These are phyloP conservation scores for Drosophila meridiana DNA, from an alignment of 2,888 invertebrate species.

Conservation along the genomic window DNA sequence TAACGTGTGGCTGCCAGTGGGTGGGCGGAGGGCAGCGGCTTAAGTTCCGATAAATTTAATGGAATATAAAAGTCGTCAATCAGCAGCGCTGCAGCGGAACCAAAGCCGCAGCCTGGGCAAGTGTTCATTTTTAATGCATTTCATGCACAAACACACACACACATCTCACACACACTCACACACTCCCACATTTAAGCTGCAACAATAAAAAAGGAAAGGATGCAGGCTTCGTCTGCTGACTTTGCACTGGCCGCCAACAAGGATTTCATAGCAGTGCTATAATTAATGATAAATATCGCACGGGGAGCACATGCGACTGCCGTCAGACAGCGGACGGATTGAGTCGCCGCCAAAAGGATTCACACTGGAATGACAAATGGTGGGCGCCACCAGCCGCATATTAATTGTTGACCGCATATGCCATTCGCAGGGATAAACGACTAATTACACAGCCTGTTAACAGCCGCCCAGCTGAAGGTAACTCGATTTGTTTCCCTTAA, in stretches of 20 bases:
- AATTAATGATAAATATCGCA: constrained; percentile 75
- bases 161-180: constrained; percentile 5
- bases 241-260: constrained; percentile 34
- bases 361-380: constrained; percentile 10
- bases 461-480: background rate
- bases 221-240: constrained; percentile 32
- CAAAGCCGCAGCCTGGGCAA: constrained; percentile 20
- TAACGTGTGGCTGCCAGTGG: background rate
- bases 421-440: constrained; percentile 19
- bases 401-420: constrained; percentile 32
- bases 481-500: background rate
- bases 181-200: constrained; percentile 5
- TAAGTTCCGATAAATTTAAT: constrained; percentile 61
- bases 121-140: constrained; percentile 50
- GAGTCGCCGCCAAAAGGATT: constrained; percentile 18
- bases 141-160: constrained; percentile 14
- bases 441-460: constrained; percentile 19
- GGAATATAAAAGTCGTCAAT: constrained; percentile 66
- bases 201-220: constrained; percentile 22
- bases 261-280: constrained; percentile 56
- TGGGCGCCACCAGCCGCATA: constrained; percentile 4
- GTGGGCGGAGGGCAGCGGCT: constrained; percentile 7
- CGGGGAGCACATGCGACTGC: constrained; percentile 17
- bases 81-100: constrained; percentile 16
- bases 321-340: constrained; percentile 28